Base-by-base conservation (phyloP, 2,113 vertebrate species). In the Zosterops japonicus region DNA sequence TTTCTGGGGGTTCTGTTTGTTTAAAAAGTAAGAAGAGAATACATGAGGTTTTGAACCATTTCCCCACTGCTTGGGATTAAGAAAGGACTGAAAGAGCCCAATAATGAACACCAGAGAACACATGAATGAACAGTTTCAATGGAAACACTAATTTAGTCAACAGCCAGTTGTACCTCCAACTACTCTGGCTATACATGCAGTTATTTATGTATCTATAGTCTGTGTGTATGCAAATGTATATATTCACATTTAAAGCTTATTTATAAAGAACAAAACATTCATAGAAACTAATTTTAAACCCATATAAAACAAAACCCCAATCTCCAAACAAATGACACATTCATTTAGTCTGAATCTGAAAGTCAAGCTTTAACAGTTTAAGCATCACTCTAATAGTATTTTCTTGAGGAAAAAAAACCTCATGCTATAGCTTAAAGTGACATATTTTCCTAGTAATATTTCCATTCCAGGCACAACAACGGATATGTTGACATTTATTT, bases 391-490 rank as follows among this genome's bases (percentile, higher is more conserved):
- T 11, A 10, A 87, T 87, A 25, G 19, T 83, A 59, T 93, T 96
- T 96, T 85, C 75, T 82, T 72, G 44, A 79, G 52, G 55, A 47
- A 72, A 90, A 93, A 42, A 17, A 23, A 1, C 2, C 35, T 68
- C 88, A 92, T 83, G 59, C 72, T 61, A 46, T 47, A 95, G 88
- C 88, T 90, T 35, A 20, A 92, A 95, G 72, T n/a, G 17, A 93
- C 90, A 89, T 94, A 95, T 95, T 97, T 96, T 95, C 93, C 93
- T 89, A 90, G 69, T 31, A 96, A 79, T 82, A 91, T 47, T 92
- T 82, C 95, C 86, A 97, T 95, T 96, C 84, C 87, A 93, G 92
- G 90, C 93, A 94, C 83, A 97, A 96, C 84, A 33, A 95, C 49
- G 49, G 83, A 74, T 91, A 90, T 57, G 94, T 83, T 90, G 94